phyloP scores from a whole-genome alignment of 2,797 vertebrate species.

The Galago senegalensis region DNA sequence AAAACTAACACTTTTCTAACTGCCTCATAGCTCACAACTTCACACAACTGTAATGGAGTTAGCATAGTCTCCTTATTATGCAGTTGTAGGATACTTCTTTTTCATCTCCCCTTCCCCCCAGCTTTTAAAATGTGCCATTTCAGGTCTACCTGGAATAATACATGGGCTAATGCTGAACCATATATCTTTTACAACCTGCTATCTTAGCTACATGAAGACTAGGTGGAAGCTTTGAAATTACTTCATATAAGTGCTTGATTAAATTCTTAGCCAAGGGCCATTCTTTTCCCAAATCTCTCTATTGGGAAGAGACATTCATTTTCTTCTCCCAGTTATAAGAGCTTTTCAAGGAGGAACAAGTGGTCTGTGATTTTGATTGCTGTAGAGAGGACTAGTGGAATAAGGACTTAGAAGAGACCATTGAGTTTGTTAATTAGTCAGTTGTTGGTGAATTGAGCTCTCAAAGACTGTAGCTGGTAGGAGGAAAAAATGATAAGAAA shows the following conservation, averaged over 20 bases:
- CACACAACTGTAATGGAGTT: not conserved
- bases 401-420: constrained; percentile 73
- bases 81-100: not conserved
- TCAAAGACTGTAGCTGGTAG: constrained; percentile 61
- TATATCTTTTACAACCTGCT: constrained; percentile 60
- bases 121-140: constrained; percentile 53
- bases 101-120: not conserved
- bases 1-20: not conserved
- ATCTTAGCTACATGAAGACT: constrained; percentile 45
- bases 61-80: constrained; percentile 28
- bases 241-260: constrained; percentile 81
- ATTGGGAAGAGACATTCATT: constrained; percentile 78
- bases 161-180: constrained; percentile 64
- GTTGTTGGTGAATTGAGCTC: constrained; percentile 64
- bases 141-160: constrained; percentile 72
- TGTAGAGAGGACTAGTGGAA: constrained; percentile 47
- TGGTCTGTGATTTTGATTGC: constrained; percentile 80
- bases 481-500: constrained; percentile 51
- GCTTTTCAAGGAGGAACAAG: constrained; percentile 80
- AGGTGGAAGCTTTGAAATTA: constrained; percentile 78
- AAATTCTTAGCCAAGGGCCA: constrained; percentile 81
- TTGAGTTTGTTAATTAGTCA: constrained; percentile 83
- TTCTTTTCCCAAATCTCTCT: constrained; percentile 72
- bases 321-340: constrained; percentile 75
- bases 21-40: not conserved